A percentile compares a stretch with the other conserved stretches of the same genome.
phyloP scores from a whole-genome alignment of 2,888 invertebrate genomes.

The Andrena bicolor region DNA sequence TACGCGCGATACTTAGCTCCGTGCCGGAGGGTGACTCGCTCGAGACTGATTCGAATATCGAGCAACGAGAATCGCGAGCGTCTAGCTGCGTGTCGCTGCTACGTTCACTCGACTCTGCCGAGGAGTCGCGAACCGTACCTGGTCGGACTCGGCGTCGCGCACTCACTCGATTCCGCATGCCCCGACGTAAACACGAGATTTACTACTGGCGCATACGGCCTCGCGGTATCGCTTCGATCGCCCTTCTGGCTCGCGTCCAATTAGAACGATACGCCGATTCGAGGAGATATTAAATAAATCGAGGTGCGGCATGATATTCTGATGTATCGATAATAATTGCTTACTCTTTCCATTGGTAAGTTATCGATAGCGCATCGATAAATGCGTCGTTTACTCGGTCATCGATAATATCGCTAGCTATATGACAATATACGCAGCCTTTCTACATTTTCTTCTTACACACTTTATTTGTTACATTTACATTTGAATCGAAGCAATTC shows the following conservation, averaged over 20 bases:
- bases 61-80: background rate
- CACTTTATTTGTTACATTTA: slow-evolving; percentile 11
- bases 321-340: too few species aligned
- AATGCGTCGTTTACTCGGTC: too few species aligned
- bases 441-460: background rate
- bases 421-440: too few species aligned
- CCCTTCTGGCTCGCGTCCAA: slow-evolving; percentile 59
- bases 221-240: slow-evolving; percentile 54
- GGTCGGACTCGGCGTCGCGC: slow-evolving; percentile 40
- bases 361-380: too few species aligned
- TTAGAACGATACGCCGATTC: slow-evolving; percentile 47
- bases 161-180: slow-evolving; percentile 56
- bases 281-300: slow-evolving; percentile 41
- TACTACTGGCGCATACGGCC: slow-evolving; percentile 65
- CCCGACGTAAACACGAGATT: slow-evolving; percentile 66
- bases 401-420: too few species aligned
- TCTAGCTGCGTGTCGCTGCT: background rate
- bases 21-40: background rate
- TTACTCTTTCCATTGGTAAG: too few species aligned
- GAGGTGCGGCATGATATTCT: too few species aligned
- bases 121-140: slow-evolving; percentile 29
- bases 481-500: background rate
- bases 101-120: slow-evolving; percentile 2
- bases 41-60: background rate
- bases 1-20: background rate